Conservation (phyloP, 2,113 vertebrate species). For the Chloroceryle aenea region DNA sequence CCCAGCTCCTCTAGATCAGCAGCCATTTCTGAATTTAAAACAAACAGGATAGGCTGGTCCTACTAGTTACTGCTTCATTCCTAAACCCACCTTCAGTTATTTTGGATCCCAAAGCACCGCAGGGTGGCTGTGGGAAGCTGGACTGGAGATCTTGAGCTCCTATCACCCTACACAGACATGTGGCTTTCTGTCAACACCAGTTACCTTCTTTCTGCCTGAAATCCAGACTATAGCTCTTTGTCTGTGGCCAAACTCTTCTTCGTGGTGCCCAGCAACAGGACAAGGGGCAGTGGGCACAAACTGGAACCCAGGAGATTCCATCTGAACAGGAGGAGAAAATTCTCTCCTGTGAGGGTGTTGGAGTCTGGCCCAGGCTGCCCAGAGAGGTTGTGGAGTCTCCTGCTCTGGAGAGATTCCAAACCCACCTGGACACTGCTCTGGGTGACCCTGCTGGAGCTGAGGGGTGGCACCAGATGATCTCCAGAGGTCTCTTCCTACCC, state of each 20-base stretch:
- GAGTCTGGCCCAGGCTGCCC: not conserved
- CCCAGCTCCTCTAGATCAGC: slow-evolving; percentile 31
- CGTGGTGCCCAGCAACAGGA: not conserved
- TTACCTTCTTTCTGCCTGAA: not conserved
- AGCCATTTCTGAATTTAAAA: slow-evolving; percentile 28
- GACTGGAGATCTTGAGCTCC: accelerated
- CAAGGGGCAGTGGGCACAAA: not conserved
- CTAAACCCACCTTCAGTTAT: not conserved
- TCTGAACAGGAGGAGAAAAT: not conserved
- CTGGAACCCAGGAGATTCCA: not conserved
- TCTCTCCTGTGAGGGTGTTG: not conserved
- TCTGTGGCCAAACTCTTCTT: not conserved
- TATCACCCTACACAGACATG: accelerated
- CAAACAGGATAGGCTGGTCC: not conserved
- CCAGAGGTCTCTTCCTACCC: not conserved
- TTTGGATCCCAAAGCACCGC: not conserved
- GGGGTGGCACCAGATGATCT: not conserved
- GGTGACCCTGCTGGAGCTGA: not conserved
- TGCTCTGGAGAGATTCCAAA: not conserved
- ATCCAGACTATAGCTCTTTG: not conserved
- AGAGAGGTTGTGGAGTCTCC: not conserved
- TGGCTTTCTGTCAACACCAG: not conserved
- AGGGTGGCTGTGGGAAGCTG: accelerated
- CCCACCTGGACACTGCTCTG: not conserved
- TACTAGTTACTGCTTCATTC: not conserved